phyloP scores from a whole-genome alignment of 2,113 vertebrate genomes.

The Oxyura jamaicensis region DNA sequence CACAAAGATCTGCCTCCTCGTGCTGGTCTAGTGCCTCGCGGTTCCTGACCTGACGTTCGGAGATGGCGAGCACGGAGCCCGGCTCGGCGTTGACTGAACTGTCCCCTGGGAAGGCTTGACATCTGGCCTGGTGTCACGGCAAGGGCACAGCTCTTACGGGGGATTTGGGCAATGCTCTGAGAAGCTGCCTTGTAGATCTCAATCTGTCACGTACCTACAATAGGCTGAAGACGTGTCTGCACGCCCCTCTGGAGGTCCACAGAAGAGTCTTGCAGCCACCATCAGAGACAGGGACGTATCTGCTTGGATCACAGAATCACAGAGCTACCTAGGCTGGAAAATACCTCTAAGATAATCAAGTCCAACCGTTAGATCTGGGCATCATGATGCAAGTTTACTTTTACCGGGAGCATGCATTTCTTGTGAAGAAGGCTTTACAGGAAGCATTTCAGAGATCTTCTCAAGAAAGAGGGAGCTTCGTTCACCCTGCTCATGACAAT shows the following conservation, averaged over 20 bases:
- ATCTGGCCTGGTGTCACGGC: neutral
- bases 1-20: neutral
- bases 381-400: neutral
- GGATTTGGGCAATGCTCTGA: neutral
- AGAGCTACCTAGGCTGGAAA: too few relatives aligned
- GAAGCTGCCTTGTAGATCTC: neutral
- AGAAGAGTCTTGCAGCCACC: neutral
- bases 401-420: neutral
- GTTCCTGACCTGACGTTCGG: rapidly evolving
- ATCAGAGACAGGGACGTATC: neutral
- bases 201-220: neutral
- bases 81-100: neutral
- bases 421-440: neutral
- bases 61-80: neutral
- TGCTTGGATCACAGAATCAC: neutral
- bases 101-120: neutral
- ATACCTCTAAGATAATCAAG: too few relatives aligned
- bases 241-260: neutral
- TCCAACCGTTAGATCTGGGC: too few relatives aligned
- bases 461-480: neutral
- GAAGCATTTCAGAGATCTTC: neutral
- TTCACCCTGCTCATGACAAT: rapidly evolving
- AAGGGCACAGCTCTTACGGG: neutral
- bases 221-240: neutral
- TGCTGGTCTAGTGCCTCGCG: neutral